A percentile compares a stretch with the other conserved stretches of the same genome.
Conservation (phyloP, 2,888 invertebrate genomes). For the Latrodectus elegans region DNA sequence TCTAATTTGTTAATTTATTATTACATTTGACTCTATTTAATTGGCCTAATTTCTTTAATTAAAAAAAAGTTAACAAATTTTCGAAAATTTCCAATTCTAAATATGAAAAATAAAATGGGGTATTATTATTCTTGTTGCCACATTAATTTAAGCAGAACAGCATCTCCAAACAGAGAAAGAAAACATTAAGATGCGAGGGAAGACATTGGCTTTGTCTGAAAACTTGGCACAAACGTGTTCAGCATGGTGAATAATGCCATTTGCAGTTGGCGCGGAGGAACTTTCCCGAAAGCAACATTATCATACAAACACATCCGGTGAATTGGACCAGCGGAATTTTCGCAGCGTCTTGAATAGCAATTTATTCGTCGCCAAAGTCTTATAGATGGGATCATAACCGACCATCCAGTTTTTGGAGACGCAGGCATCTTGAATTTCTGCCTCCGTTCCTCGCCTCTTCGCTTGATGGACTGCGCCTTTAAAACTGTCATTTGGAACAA, state of each 20-base stretch:
- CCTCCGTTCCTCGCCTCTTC: neutral
- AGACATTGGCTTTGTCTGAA: too few relatives aligned
- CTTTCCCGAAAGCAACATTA: neutral
- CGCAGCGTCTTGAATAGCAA: neutral
- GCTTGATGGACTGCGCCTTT: conserved; percentile 38
- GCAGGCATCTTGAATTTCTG: neutral
- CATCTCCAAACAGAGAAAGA: too few relatives aligned
- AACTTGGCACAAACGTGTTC: neutral
- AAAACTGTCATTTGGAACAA: conserved; percentile 20
- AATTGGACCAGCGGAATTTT: neutral
- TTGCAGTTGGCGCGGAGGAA: neutral
- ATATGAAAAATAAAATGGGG: too few relatives aligned
- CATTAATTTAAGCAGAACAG: too few relatives aligned
- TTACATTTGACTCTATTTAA: too few relatives aligned
- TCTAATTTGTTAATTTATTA: too few relatives aligned
- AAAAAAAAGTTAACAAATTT: too few relatives aligned
- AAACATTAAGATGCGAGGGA: too few relatives aligned
- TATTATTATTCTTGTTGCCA: too few relatives aligned
- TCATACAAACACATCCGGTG: neutral
- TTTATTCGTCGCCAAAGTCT: neutral
- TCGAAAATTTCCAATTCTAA: too few relatives aligned
- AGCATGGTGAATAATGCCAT: neutral
- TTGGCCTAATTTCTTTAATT: too few relatives aligned
- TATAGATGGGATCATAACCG: neutral
- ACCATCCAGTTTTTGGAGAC: neutral